Conservation (phyloP, 2,797 vertebrate species). For the Rhinophrynus dorsalis region DNA sequence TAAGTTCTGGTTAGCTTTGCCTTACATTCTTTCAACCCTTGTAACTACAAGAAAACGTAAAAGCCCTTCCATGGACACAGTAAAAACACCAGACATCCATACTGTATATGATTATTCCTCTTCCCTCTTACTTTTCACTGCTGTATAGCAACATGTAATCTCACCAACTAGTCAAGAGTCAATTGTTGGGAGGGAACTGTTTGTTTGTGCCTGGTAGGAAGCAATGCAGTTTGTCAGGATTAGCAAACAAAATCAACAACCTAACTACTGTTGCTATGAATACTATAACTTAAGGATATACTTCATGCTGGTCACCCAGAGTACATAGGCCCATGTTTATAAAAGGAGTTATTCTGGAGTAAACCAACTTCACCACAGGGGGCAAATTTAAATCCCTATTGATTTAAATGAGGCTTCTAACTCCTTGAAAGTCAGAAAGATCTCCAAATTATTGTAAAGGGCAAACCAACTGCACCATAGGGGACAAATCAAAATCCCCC, state of each 20-base stretch:
- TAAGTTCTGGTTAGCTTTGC: constrained; percentile 7
- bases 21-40: constrained; percentile 51
- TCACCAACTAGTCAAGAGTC: neutral
- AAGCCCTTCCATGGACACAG: no score
- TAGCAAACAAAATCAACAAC: constrained; percentile 57
- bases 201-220: constrained; percentile 47
- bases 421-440: no score
- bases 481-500: no score
- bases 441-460: neutral
- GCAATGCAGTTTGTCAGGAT: constrained; percentile 51
- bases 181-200: constrained; percentile 31
- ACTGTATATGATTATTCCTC: no score
- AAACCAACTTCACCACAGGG: no score
- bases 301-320: neutral
- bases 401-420: no score
- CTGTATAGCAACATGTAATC: neutral
- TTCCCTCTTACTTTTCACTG: neutral
- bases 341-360: no score
- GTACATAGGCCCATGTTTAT: neutral
- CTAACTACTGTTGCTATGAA: constrained; percentile 65
- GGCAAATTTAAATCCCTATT: no score
- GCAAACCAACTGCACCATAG: no score
- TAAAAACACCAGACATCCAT: no score
- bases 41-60: constrained; percentile 39
- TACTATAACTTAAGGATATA: constrained; percentile 38